Base-by-base conservation (phyloP, 2,888 invertebrate genomes). In the Serripes groenlandicus region DNA sequence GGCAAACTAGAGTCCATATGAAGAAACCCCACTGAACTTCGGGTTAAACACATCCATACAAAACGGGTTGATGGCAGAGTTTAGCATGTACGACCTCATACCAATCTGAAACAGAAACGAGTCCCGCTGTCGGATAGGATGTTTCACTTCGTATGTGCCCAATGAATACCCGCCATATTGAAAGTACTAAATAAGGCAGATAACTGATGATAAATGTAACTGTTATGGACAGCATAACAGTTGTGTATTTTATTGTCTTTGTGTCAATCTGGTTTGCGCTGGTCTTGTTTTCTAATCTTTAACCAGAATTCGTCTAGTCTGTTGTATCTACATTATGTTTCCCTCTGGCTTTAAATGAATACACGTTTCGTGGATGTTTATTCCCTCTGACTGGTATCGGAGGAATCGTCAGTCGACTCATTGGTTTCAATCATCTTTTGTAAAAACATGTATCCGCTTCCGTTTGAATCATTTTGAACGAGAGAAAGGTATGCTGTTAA, bases 41-140 rank as follows among this genome's bases (percentile, higher is more conserved):
- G 85, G 74, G 71, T 89, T 89, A 26, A 87, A 81, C 70, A 87
- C 85, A 35, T 86, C 88, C 42, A 88, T 88, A 0, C 80, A 77
- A 1, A 89, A 37, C 0, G 89, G 89, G 69, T 89, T 89, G 26
- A 82, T 71, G 0, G 84, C 85, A 32, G 86, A 85, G 37, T 83
- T 88, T 2, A 89, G 71, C 11, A 89, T 75, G 49, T 87, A 89
- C 7, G 89, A 88, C 15, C 89, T 37, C 15, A 88, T 62, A 0
- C 83, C 85, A 30, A 89, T 84, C 42, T 89, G 78, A 66, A 85
- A 85, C 3, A 78, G 81, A n/a, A 18, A 85, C 82, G 0, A 83
- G 71, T 5, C 60, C 82, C 0, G 75, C n/a, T 26, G 23, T 83
- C 72, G 1, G 80, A 77, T n/a, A 89, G 52, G 7, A 81, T 28